phyloP scores from a whole-genome alignment of 1,140 invertebrate genomes.

The Drosophila mauritiana region DNA sequence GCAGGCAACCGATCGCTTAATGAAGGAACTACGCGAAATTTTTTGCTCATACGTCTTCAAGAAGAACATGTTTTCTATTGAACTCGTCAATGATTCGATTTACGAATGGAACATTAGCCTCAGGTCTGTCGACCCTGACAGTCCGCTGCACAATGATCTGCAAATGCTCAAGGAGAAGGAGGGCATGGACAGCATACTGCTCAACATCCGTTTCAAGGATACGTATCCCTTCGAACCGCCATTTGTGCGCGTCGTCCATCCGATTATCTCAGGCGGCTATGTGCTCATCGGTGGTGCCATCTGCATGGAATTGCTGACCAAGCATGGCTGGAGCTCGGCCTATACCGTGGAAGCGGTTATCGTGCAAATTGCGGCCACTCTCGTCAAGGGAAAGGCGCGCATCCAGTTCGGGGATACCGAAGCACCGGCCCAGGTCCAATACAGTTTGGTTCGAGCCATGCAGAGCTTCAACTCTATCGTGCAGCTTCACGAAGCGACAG shows the following conservation, averaged over 20 bases:
- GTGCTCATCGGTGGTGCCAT: conserved; percentile 96
- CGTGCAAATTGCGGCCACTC: conserved; percentile 99
- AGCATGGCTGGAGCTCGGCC: conserved; percentile 99
- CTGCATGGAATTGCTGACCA: conserved; percentile 99
- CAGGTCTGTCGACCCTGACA: conserved; percentile 98
- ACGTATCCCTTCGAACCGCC: conserved; percentile 99
- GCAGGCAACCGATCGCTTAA: conserved; percentile 98
- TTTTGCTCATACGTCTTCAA: conserved; percentile 99
- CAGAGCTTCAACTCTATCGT: conserved; percentile 99
- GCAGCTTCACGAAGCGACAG: conserved; percentile 99
- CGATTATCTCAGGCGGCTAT: conserved; percentile 96
- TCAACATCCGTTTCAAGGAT: conserved; percentile 99
- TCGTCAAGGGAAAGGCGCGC: conserved; percentile 99
- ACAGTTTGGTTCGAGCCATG: conserved; percentile 98
- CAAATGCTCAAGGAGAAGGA: conserved; percentile 97
- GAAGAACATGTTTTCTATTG: conserved; percentile 92
- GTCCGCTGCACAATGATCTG: conserved; percentile 97
- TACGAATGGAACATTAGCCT: conserved; percentile 99
- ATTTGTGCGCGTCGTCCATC: conserved; percentile 98
- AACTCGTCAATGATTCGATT: conserved; percentile 98
- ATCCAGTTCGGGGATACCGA: conserved; percentile 98
- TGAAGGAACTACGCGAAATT: conserved; percentile 98
- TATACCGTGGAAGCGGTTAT: conserved; percentile 99
- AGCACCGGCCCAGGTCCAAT: conserved; percentile 91
- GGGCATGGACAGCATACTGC: conserved; percentile 97